Conservation (phyloP, 2,888 invertebrate genomes). For the Epinotia demarniana region DNA sequence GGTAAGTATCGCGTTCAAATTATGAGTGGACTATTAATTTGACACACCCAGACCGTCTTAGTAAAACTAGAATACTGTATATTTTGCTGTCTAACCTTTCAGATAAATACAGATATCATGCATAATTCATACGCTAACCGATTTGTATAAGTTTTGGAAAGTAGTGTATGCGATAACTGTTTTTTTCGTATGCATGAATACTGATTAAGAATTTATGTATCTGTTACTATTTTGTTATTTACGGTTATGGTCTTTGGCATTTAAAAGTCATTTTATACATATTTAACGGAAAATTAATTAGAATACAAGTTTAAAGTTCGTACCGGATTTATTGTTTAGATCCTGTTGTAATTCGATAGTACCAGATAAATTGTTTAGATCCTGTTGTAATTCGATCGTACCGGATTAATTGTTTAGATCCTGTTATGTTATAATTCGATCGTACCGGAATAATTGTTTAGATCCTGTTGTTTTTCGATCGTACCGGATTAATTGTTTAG, state of each 20-base stretch:
- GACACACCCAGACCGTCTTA: conserved; percentile 21
- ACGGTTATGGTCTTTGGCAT: conserved; percentile 26
- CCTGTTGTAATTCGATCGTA: not conserved
- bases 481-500: too few relatives aligned
- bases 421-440: not conserved
- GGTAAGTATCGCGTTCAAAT: conserved; percentile 6
- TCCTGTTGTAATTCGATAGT: not conserved
- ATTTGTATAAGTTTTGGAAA: conserved; percentile 38
- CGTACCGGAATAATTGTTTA: too few relatives aligned
- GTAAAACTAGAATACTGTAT: conserved; percentile 33
- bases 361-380: too few relatives aligned
- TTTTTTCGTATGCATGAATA: conserved; percentile 33
- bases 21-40: conserved; percentile 7
- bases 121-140: conserved; percentile 31
- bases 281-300: conserved; percentile 25
- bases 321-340: too few relatives aligned
- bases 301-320: conserved; percentile 26
- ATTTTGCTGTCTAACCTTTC: conserved; percentile 20
- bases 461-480: not conserved
- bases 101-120: conserved; percentile 18
- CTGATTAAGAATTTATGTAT: conserved; percentile 15
- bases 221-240: conserved; percentile 18
- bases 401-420: not conserved
- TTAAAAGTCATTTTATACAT: conserved; percentile 12
- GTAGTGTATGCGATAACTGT: conserved; percentile 27